These are phyloP conservation scores for Trogon surrucura DNA, from an alignment of 2,113 vertebrate genomes.

Conservation along the genomic window DNA sequence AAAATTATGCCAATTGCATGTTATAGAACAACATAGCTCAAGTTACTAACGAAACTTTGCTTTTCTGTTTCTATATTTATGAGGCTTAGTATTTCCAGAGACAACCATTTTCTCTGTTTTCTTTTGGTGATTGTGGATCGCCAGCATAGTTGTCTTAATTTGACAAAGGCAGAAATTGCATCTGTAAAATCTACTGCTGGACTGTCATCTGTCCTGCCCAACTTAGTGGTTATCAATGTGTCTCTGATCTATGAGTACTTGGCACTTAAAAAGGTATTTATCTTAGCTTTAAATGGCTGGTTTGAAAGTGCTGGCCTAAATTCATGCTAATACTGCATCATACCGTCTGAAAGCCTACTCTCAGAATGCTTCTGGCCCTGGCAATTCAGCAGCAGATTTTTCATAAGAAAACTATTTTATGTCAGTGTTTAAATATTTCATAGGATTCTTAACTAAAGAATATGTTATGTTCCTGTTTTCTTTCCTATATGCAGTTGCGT, in stretches of 20 bases:
- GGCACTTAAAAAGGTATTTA: not conserved
- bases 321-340: not conserved
- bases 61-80: not conserved
- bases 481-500: not conserved
- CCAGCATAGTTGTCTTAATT: not conserved
- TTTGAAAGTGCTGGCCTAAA: not conserved
- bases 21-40: not conserved
- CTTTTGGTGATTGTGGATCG: not conserved
- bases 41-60: not conserved
- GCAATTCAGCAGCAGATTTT: not conserved
- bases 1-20: not conserved
- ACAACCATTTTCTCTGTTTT: not conserved
- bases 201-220: not conserved
- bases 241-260: not conserved
- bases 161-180: not conserved
- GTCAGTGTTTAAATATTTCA: not conserved
- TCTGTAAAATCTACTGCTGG: not conserved
- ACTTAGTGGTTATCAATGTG: not conserved
- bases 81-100: not conserved
- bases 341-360: not conserved
- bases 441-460: not conserved
- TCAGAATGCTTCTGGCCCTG: not conserved
- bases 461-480: not conserved
- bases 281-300: not conserved
- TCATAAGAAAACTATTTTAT: not conserved